Evolutionary conservation across 2,113 vertebrate species (phyloP), one percentile per base, ranked within the genome.

Genomic region (Halichoeres trimaculatus): DNA sequence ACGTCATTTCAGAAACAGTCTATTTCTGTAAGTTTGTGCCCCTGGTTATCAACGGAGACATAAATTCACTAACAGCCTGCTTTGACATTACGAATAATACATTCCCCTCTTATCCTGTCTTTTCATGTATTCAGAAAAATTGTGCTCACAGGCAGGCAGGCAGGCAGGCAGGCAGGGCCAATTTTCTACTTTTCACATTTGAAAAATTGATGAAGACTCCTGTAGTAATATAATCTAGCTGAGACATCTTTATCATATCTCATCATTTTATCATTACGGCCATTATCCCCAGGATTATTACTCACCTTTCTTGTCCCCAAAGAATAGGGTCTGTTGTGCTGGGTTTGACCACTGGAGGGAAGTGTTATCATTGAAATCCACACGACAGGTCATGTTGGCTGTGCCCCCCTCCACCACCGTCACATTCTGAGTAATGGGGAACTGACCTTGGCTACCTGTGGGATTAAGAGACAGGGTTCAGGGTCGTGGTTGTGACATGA

Each of bases 261-360:
- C 48, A 62, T 78, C 38, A 53, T 78, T 81, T 78, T 51, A 78
- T 83, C 60, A 70, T 78, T 65, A 64, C 14, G 5, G 57, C 51
- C 72, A 54, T 73, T 74, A 71, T 78, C 50, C 35, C 2, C 13
- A 1, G 51, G 48, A 74, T 24, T 34, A 81, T 83, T 62, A 77
- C 90, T 93, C 73, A 99, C 98, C 98, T 97, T 99, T 99, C 93
- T 99, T 99, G 93, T 99, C 96, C 76, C 98, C 98, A 26, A 99
- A 99, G 92, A 97, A 99, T 22, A 99, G 95, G 0, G 98, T 99
- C 93, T 99, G 98, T 92, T 99, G 98, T 95, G 98, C 97, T 90
- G 97, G 97, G 94, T 99, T 99, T 93, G 98, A 99, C 98, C 97
- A 99, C 97, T 99, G 97, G 96, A 99, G 97, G 97, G 97, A 99